These are phyloP conservation scores for Orthonevra nobilis DNA, from an alignment of 2,888 invertebrate genomes.

Conservation along the genomic window DNA sequence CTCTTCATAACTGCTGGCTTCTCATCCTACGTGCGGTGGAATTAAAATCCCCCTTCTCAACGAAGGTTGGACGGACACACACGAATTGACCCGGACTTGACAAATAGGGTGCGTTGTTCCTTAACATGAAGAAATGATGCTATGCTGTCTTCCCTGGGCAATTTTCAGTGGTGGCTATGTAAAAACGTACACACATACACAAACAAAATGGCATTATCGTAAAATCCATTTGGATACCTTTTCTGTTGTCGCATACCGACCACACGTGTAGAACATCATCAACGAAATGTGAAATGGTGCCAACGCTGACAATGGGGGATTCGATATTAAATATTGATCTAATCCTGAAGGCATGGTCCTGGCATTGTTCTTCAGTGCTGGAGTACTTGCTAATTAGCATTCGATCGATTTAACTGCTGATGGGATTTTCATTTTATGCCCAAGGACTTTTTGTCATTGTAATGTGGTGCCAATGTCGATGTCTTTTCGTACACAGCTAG, in stretches of 20 bases:
- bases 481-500: too few relatives aligned
- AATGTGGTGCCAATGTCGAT: too few relatives aligned
- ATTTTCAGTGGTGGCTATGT: slow-evolving; percentile 16
- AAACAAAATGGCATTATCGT: slow-evolving; percentile 53
- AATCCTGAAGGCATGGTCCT: slow-evolving; percentile 51
- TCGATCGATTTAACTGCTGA: slow-evolving; percentile 66
- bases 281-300: slow-evolving; percentile 56
- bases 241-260: slow-evolving; percentile 33
- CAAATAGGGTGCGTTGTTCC: slow-evolving; percentile 27
- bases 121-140: slow-evolving; percentile 18
- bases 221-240: slow-evolving; percentile 60
- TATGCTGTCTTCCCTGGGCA: slow-evolving; percentile 24
- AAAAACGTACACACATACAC: slow-evolving; percentile 5
- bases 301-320: slow-evolving; percentile 48
- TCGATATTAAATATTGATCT: slow-evolving; percentile 65
- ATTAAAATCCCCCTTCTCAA: slow-evolving; percentile 52
- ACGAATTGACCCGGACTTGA: slow-evolving; percentile 5
- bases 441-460: slow-evolving; percentile 42
- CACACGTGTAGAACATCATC: slow-evolving; percentile 50
- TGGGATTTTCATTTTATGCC: slow-evolving; percentile 60
- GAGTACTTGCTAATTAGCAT: slow-evolving; percentile 60
- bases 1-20: slow-evolving; percentile 58
- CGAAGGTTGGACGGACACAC: slow-evolving; percentile 17
- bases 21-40: slow-evolving; percentile 49
- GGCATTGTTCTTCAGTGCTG: slow-evolving; percentile 31